Base-by-base conservation (phyloP, 2,888 invertebrate genomes). In the Acanthacorydalis orientalis region DNA sequence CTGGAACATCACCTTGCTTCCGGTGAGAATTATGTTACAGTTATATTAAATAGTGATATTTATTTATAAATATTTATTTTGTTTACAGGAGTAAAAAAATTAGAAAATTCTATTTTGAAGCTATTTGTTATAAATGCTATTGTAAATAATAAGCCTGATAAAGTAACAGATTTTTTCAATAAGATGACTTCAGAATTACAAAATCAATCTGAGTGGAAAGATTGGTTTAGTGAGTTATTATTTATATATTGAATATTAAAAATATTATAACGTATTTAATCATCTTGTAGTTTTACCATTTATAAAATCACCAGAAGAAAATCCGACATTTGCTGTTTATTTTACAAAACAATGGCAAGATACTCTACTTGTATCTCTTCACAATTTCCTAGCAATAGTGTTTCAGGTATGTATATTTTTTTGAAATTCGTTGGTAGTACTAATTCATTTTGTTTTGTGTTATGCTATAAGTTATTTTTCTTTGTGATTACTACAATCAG, bases 301-400 rank as follows among this genome's bases (percentile, higher is more conserved):
- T 62, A 75, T 91, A 44, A 84, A 84, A 61, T 89, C 84, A 63
- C 90, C 93, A 0, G 92, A 93, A 64, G 93, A 93, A 57, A 87
- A 87, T 60, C 80, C 85, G 11, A 74, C 77, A 35, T 97, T 91
- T 66, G 78, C 85, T 12, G 73, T 89, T 47, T 90, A 89, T 66
- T 97, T 92, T 65, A 87, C 86, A 8, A 80, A 86, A 52, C 87
- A 87, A 49, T 97, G 96, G 96, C 92, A 93, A 63, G 96, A 97
- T 62, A 92, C 90, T 31, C 78, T 92, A 56, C 68, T 91, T 48
- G 80, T 84, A 32, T 95, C 95, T 0, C 69, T 96, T 35, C 89
- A 93, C 63, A 96, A 96, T 67, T 86, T 96, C 60, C 69, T 97
- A 37, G 85, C 92, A 11, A 87, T 91, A 0, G 83, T 93, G 51